Conservation (phyloP, 2,113 vertebrate species). For the Poeciliopsis prolifica region DNA sequence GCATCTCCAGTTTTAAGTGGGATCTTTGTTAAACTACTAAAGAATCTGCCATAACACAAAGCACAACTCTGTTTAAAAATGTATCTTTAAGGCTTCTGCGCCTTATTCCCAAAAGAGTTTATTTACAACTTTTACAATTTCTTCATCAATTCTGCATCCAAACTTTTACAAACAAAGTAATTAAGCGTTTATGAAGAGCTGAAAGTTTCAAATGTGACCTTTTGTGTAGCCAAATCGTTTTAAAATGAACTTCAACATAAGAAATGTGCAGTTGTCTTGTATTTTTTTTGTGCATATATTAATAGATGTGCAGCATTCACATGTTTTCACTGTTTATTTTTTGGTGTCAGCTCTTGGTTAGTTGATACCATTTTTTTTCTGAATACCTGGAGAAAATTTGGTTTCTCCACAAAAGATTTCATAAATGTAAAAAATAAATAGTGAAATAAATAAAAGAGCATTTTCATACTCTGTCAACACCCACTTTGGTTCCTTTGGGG, state of each 20-base stretch:
- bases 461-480: no score
- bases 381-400: not conserved
- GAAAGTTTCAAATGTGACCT: not conserved
- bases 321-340: not conserved
- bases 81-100: no score
- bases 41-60: no score
- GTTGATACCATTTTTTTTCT: not conserved
- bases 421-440: not conserved
- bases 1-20: no score
- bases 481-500: no score
- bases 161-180: not conserved
- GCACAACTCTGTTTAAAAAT: no score
- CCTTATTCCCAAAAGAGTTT: no score
- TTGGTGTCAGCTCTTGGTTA: not conserved
- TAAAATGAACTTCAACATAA: not conserved
- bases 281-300: no score
- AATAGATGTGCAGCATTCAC: not conserved
- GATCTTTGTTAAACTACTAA: no score
- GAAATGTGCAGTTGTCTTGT: not conserved
- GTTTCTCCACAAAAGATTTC: not conserved
- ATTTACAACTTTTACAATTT: no score
- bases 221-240: not conserved
- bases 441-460: no score
- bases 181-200: not conserved
- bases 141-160: no score